phyloP scores from a whole-genome alignment of 2,888 invertebrate species.

The Rhaphigaster nebulosa region DNA sequence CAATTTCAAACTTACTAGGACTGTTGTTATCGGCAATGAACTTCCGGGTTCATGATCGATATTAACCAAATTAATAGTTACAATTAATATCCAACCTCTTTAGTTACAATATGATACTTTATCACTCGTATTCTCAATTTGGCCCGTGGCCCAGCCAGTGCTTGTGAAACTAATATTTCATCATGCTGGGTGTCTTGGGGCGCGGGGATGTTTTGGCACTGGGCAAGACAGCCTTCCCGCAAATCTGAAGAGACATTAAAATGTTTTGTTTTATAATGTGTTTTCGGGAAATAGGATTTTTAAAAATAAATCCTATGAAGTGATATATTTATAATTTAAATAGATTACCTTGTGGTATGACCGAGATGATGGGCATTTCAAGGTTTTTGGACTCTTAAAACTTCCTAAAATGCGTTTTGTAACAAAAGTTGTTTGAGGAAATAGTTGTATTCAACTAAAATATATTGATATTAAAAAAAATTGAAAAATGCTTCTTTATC shows the following conservation, averaged over 20 bases:
- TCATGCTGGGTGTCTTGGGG: background rate
- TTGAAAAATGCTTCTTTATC: background rate
- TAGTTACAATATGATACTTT: background rate
- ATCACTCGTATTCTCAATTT: background rate
- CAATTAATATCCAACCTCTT: background rate
- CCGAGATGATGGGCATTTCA: background rate
- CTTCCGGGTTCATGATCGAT: no score
- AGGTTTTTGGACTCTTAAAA: background rate
- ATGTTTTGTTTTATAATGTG: slow-evolving; percentile 32
- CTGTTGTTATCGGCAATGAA: no score
- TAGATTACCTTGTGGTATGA: background rate
- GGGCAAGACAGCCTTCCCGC: background rate
- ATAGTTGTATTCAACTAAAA: background rate
- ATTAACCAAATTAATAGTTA: background rate
- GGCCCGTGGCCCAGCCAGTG: background rate
- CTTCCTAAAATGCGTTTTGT: background rate
- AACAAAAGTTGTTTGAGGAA: background rate
- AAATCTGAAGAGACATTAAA: slow-evolving; percentile 9
- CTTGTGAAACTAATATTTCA: background rate
- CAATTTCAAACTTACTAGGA: no score
- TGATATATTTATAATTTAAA: background rate
- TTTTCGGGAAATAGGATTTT: slow-evolving; percentile 23
- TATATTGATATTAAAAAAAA: background rate
- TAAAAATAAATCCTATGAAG: background rate
- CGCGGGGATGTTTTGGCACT: background rate